Evolutionary conservation across 2,113 vertebrate species (phyloP).

Genomic region (Mungos mungo): DNA sequence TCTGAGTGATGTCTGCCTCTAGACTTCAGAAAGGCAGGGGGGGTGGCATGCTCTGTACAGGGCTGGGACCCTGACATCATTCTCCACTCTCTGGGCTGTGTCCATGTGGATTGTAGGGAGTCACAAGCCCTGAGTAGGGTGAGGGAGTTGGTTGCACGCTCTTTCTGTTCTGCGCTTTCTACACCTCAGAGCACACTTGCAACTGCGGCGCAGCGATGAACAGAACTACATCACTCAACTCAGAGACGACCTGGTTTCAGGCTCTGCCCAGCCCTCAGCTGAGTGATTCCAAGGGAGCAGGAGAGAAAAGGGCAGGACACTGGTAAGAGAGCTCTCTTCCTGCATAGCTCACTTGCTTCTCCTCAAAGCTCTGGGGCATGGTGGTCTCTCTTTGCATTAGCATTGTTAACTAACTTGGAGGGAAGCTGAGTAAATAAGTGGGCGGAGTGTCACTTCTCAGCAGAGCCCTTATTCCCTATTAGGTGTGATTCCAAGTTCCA

Average conservation of each 20-base stretch:
- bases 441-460: neutral
- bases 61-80: neutral
- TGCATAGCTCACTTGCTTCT: neutral
- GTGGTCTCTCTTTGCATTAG: neutral
- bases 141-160: accelerated
- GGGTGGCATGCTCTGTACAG: neutral
- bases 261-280: neutral
- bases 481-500: neutral
- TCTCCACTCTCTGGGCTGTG: no score
- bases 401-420: neutral
- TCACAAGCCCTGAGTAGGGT: neutral
- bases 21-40: neutral
- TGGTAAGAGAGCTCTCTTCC: neutral
- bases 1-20: neutral
- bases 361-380: neutral
- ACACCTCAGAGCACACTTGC: neutral
- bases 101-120: no score
- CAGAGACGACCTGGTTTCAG: neutral
- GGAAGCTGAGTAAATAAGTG: neutral
- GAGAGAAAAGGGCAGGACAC: neutral
- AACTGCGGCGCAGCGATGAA: neutral
- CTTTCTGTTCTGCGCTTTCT: neutral
- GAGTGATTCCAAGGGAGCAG: neutral
- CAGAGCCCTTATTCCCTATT: neutral
- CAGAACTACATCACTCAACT: neutral